Evolutionary conservation across 2,113 vertebrate genomes (phyloP), one percentile per base, ranked within the genome.

Genomic region (Ia io): DNA sequence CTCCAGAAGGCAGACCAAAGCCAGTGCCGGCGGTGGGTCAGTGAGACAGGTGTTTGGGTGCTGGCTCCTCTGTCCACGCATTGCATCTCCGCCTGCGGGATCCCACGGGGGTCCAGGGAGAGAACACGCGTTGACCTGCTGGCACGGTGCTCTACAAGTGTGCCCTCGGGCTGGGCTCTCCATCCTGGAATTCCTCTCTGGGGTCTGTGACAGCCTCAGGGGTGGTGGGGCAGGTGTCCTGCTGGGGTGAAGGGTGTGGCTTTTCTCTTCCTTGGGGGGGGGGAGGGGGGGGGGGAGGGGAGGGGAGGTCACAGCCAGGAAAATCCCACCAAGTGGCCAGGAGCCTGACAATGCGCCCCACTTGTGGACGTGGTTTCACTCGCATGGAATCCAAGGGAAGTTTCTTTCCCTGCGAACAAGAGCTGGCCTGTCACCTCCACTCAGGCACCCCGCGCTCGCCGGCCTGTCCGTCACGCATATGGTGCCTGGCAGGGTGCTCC

Each of bases 401-500:
- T 92, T 84, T 88, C 78, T 85, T 90, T 93, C 56, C 30, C 51
- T 91, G 53, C 6, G 47, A 44, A 73, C 4, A 65, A 91, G 86
- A 78, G 83, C 74, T 18, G 10, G 95, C 87, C 94, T 96, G 96
- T 98, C 97, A 95, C 96, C 97, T 94, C 80, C 61, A 1, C 65
- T 74, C 87, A 88, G 92, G 87, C 88, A 42, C 83, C 94, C 96
- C 7, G 53, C 0, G 20, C 51, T 88, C 85, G 59, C 93, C 35
- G 10, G 93, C 86, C 22, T 32, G 92, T 86, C 94, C 95, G 0
- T 96, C 97, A 97, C 91, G 69, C 97, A 98, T 95, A 97, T 97
- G 97, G 96, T 28, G 94, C 97, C 91, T 91, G 91, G 97, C 95
- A 37, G 97, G 97, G 96, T 84, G 97, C 95, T 1, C 69, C 95